Percentiles rank a stretch among this genome's conserved stretches.
Conservation (phyloP, 2,797 vertebrate species). For the Psittacula derbiana region DNA sequence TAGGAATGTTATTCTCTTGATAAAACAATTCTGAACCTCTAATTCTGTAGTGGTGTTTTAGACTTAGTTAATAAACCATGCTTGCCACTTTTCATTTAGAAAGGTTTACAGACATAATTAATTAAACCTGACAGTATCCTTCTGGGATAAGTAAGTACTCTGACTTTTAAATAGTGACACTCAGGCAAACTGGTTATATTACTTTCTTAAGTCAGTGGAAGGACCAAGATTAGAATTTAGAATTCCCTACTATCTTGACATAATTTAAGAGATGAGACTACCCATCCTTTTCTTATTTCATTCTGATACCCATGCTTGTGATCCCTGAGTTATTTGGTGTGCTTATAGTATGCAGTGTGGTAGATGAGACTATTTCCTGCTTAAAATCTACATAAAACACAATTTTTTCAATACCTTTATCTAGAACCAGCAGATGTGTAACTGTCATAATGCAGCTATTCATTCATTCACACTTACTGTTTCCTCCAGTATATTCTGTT, state of each 20-base stretch:
- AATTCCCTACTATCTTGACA: neutral
- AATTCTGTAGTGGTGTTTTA: conserved; percentile 24
- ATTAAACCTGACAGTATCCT: conserved; percentile 34
- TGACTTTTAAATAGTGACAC: neutral
- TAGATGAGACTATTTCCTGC: neutral
- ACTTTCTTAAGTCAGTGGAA: neutral
- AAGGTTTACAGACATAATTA: conserved; percentile 44
- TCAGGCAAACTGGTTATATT: conserved; percentile 1
- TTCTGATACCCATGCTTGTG: neutral
- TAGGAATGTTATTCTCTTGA: conserved; percentile 28
- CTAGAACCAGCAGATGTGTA: neutral
- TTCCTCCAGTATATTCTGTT: neutral
- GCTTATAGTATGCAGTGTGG: neutral
- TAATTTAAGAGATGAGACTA: neutral
- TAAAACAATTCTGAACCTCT: neutral
- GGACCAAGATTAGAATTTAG: neutral
- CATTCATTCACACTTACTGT: neutral
- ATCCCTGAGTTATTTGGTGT: neutral
- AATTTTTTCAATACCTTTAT: neutral
- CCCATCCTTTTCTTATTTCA: neutral
- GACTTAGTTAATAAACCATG: conserved; percentile 41
- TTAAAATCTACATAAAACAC: neutral
- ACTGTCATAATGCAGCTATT: neutral
- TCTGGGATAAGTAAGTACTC: conserved; percentile 3
- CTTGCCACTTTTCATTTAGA: conserved; percentile 49